These are phyloP conservation scores for Marmota monax DNA, from an alignment of 2,113 vertebrate species.

Conservation along the genomic window DNA sequence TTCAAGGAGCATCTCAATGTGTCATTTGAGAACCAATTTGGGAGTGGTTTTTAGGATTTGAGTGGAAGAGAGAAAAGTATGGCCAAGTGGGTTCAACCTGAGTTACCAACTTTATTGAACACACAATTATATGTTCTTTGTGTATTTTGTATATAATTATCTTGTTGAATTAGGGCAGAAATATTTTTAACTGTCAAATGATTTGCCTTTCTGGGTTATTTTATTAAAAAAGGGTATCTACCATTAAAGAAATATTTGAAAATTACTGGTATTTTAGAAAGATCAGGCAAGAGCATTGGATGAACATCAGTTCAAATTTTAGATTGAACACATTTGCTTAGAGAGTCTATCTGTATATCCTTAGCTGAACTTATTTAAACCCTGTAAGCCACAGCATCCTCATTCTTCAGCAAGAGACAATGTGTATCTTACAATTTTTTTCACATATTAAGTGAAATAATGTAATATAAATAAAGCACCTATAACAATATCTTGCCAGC, in stretches of 20 bases:
- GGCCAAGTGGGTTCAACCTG: background rate
- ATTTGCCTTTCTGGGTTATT: background rate
- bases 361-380: background rate
- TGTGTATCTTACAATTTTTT: background rate
- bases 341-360: background rate
- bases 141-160: background rate
- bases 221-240: background rate
- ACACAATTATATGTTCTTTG: background rate
- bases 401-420: background rate
- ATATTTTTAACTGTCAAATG: background rate
- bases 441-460: background rate
- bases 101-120: background rate
- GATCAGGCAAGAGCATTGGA: background rate
- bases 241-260: background rate
- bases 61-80: background rate
- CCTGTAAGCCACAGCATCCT: background rate
- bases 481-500: background rate
- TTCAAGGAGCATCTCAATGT: background rate
- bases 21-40: background rate
- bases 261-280: background rate
- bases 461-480: background rate
- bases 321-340: background rate
- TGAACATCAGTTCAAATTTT: constrained; percentile 7
- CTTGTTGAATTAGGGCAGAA: background rate
- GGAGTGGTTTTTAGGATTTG: background rate